These are phyloP conservation scores for Periophthalmodon schlosseri DNA, from an alignment of 2,113 vertebrate genomes.

Conservation along the genomic window DNA sequence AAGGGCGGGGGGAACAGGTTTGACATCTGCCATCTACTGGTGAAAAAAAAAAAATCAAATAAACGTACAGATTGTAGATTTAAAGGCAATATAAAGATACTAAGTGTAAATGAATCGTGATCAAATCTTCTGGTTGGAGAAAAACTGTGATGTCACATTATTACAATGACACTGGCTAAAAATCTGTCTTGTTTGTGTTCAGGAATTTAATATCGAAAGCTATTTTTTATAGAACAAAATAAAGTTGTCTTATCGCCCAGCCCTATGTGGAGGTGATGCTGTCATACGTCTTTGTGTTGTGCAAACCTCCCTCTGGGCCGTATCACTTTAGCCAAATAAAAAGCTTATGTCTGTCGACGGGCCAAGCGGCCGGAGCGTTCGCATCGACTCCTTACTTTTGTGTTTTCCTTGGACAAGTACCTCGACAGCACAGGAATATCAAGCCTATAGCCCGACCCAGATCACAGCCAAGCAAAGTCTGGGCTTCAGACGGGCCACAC, in stretches of 20 bases:
- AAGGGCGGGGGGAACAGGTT: no score
- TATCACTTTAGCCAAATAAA: constrained; percentile 58
- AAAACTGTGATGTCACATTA: no score
- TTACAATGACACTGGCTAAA: no score
- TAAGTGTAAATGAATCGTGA: no score
- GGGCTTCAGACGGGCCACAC: constrained; percentile 56
- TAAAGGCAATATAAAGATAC: no score
- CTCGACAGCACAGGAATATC: constrained; percentile 27
- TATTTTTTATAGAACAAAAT: no score
- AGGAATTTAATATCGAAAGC: constrained; percentile 9
- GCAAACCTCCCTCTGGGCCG: constrained; percentile 58
- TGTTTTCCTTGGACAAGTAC: constrained; percentile 52
- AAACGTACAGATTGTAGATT: no score
- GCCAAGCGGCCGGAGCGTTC: constrained; percentile 39
- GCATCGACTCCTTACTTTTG: constrained; percentile 13
- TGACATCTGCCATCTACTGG: no score
- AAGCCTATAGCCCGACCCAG: constrained; percentile 38
- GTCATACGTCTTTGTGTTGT: constrained; percentile 56
- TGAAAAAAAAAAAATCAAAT: no score
- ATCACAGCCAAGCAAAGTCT: constrained; percentile 30
- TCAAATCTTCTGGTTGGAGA: no score
- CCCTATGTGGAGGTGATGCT: constrained; percentile 41
- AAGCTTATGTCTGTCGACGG: constrained; percentile 57
- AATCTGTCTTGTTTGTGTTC: no score
- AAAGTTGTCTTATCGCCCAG: no score